Evolutionary conservation across 37 sponge, comb jelly and placozoan genomes (phyloP), one percentile per base, ranked within the genome.

Genomic region (Ianthella basta): DNA sequence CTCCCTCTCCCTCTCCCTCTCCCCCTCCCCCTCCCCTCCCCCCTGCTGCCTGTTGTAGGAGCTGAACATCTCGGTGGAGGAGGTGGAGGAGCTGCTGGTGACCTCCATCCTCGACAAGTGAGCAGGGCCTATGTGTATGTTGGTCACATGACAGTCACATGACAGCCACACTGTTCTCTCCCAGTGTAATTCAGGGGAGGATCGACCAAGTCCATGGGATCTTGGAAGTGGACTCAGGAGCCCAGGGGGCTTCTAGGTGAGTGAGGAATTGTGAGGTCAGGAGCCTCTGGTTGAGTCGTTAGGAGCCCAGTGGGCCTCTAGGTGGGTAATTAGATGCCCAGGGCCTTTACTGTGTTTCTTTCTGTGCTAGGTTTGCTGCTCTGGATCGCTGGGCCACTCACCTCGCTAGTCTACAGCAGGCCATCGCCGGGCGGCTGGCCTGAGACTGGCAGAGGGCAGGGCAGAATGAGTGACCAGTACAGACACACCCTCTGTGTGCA

Each of bases 191-290:
- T 70, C 80, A 88, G 55, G 96, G 96, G 4, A 75, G 87, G 12
- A 96, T 96, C 50, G 96, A 96, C 82, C 96, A 96, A 54, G 96
- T 92, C 1, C 85, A 91, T 38, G 94, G 94, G 59, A 93, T 96
- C 14, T 75, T 96, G 61, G 87, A 92, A 53, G 74, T 96, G 36
- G 95, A 94, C 65, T 70, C 80, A 33, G 85, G 83, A 23, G 59
- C 87, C 6, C 87, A 89, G 56, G 92, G 92, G 16, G 85, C 94
- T 60, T 85, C 86, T 24, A 88, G 92, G 92, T 91, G 33, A 72
- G 37, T 0, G 10, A 15, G n/a, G n/a, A n/a, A n/a, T n/a, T n/a
- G n/a, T n/a, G n/a, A n/a, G n/a, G n/a, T n/a, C n/a, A n/a, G n/a
- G n/a, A n/a, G n/a, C n/a, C n/a, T n/a, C n/a, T n/a, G n/a, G n/a